Evolutionary conservation across 2,797 vertebrate species (phyloP).

Genomic region (Artibeus lituratus): DNA sequence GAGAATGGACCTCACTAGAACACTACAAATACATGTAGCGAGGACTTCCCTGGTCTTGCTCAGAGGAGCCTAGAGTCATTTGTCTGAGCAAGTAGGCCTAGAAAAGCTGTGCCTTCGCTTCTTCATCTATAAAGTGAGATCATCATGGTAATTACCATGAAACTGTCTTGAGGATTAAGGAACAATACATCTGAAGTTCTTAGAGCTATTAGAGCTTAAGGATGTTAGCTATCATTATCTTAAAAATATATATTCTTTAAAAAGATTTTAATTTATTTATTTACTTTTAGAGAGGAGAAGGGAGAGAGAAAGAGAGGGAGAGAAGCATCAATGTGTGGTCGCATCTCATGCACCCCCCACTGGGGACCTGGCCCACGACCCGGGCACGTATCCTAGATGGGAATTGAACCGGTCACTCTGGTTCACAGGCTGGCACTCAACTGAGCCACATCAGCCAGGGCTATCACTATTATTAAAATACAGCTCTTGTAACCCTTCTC

Average conservation of each 20-base stretch:
- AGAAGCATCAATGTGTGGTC: too few relatives aligned
- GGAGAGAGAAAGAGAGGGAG: too few relatives aligned
- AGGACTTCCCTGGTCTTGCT: not conserved
- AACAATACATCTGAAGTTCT: not conserved
- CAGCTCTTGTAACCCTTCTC: not conserved
- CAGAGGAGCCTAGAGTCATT: not conserved
- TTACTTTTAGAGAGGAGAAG: too few relatives aligned
- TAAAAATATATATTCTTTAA: too few relatives aligned
- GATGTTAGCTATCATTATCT: not conserved
- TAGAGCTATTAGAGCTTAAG: not conserved
- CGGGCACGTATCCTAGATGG: too few relatives aligned
- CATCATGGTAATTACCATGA: not conserved
- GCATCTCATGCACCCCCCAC: too few relatives aligned
- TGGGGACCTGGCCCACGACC: too few relatives aligned
- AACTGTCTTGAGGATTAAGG: not conserved
- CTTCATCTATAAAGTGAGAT: not conserved
- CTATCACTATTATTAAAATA: not conserved
- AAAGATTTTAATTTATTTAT: too few relatives aligned
- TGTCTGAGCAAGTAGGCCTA: not conserved
- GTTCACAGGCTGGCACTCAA: too few relatives aligned
- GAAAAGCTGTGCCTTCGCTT: not conserved
- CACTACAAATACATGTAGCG: not conserved
- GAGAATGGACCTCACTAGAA: not conserved
- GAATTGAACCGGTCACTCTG: too few relatives aligned
- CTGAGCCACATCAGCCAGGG: too few relatives aligned